Conservation (phyloP, 2,888 invertebrate species). For the Ophioninae sp. region DNA sequence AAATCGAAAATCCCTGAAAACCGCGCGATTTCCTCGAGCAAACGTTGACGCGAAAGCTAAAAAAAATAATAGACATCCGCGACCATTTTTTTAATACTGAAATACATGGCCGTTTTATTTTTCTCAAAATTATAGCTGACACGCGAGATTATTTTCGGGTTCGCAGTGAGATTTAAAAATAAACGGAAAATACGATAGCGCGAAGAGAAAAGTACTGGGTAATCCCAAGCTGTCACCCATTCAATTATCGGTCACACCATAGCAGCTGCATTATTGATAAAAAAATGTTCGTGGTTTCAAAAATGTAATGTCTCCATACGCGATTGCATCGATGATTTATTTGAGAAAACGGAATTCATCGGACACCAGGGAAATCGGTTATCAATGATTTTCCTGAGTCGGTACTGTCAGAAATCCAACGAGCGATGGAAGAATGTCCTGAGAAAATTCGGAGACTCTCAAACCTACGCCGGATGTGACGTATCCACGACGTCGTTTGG, state of each 20-base stretch:
- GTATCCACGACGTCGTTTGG: constrained; percentile 32
- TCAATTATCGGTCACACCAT: not conserved
- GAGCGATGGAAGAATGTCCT: not conserved
- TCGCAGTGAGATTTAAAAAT: not conserved
- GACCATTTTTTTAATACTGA: constrained; percentile 3
- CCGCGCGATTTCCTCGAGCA: not conserved
- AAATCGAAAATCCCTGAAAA: not conserved
- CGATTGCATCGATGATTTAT: not conserved
- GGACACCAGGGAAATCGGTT: not conserved
- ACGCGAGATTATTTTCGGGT: not conserved
- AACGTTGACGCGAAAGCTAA: not conserved
- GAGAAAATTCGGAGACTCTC: constrained; percentile 43
- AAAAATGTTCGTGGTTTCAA: not conserved
- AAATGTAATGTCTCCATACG: not conserved
- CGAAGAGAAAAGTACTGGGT: not conserved
- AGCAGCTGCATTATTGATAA: not conserved
- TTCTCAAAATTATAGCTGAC: constrained; percentile 3
- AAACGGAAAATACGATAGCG: not conserved
- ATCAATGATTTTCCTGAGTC: constrained; percentile 6
- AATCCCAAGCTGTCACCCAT: not conserved
- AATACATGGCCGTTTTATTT: not conserved
- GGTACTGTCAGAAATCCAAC: constrained; percentile 2
- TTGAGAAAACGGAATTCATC: not conserved
- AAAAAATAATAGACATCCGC: not conserved
- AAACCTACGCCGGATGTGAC: constrained; percentile 48